Evolutionary conservation across 2,113 vertebrate genomes (phyloP).

Genomic region (Ibidorhyncha struthersii): DNA sequence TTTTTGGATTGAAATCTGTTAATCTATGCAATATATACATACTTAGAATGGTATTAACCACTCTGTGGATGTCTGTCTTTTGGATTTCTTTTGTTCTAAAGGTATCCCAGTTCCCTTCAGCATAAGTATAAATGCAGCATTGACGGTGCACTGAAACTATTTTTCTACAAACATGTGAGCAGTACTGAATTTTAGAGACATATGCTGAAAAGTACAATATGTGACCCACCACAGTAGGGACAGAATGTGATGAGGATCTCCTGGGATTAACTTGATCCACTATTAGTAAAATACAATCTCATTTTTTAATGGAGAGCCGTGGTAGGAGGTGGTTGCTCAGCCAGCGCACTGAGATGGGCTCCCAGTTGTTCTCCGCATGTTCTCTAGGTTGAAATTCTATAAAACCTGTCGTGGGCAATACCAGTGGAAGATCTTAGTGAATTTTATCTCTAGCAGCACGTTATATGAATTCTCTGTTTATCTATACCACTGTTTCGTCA

Average conservation of each 20-base stretch:
- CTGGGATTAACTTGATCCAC: background rate
- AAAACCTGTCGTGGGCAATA: background rate
- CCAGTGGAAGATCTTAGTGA: background rate
- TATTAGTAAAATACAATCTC: background rate
- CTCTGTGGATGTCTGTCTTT: background rate
- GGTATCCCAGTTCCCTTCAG: background rate
- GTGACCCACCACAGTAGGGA: background rate
- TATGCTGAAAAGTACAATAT: background rate
- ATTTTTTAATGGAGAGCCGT: background rate
- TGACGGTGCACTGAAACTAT: background rate
- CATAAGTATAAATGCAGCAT: background rate
- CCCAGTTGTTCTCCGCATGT: background rate
- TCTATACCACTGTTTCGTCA: background rate
- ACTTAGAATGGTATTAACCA: background rate
- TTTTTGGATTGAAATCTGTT: slow-evolving; percentile 23
- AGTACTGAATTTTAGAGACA: background rate
- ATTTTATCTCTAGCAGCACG: background rate
- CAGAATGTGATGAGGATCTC: background rate
- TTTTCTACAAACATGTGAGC: background rate
- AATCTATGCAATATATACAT: background rate
- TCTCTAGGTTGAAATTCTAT: background rate
- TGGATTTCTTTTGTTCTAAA: background rate
- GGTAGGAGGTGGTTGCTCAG: background rate
- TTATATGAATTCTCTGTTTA: background rate
- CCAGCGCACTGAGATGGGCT: background rate